These are phyloP conservation scores for Hirundichthys speculiger DNA, from an alignment of 2,113 vertebrate species.

Conservation along the genomic window DNA sequence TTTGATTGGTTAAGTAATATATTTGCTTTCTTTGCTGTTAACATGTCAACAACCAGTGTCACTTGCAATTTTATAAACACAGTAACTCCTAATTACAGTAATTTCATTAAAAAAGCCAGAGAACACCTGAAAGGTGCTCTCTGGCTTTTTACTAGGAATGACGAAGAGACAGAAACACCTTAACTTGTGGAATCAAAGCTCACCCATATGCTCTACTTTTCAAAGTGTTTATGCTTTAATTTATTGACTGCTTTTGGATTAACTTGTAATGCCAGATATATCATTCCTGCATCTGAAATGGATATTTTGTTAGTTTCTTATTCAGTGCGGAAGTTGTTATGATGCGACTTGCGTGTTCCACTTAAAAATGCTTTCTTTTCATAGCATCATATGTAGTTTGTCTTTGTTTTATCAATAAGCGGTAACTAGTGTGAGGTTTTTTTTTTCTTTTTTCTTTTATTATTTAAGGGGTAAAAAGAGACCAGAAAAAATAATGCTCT, in stretches of 20 bases:
- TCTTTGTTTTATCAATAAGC: slow-evolving; percentile 10
- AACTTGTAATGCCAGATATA: slow-evolving; percentile 11
- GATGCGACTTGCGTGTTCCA: slow-evolving; percentile 20
- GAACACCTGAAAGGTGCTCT: no score
- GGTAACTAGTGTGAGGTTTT: slow-evolving; percentile 1
- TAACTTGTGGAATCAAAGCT: no score
- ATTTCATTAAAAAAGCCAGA: slow-evolving; percentile 5
- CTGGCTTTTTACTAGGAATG: no score
- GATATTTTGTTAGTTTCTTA: not conserved
- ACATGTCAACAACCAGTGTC: no score
- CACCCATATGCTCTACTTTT: not conserved
- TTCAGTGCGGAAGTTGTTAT: not conserved
- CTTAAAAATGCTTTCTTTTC: slow-evolving; percentile 9
- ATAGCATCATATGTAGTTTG: not conserved
- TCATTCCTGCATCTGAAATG: slow-evolving; percentile 49
- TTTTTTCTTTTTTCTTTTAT: not conserved
- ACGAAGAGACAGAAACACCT: no score
- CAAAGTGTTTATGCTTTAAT: slow-evolving; percentile 16
- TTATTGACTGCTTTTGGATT: slow-evolving; percentile 28
- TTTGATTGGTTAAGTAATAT: slow-evolving; percentile 32
- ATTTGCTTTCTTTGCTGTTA: slow-evolving; percentile 8
- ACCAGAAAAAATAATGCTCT: slow-evolving; percentile 11
- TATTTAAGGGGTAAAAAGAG: slow-evolving; percentile 3
- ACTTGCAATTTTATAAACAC: slow-evolving; percentile 1
- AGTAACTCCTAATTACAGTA: slow-evolving; percentile 7